Evolutionary conservation across 2,113 vertebrate species (phyloP).

Genomic region (Myotis brandtii): DNA sequence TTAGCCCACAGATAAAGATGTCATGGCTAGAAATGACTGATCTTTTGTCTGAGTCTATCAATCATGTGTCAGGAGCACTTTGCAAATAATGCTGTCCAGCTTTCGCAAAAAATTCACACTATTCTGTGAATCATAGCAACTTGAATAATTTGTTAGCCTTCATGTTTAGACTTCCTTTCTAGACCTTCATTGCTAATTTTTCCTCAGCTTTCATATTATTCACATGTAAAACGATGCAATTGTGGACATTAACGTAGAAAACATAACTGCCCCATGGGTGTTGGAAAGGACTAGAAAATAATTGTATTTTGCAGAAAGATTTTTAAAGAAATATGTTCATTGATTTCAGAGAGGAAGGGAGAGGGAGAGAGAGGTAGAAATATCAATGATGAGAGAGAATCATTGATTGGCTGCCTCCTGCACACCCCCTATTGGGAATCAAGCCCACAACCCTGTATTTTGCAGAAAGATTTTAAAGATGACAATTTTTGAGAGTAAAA

Average conservation of each 20-base stretch:
- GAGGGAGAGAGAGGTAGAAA: too few species aligned
- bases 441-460: background rate
- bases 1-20: background rate
- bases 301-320: slow-evolving; percentile 3
- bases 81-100: slow-evolving; percentile 5
- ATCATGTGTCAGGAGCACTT: background rate
- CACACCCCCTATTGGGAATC: too few species aligned
- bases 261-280: background rate
- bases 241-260: background rate
- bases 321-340: too few species aligned
- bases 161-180: background rate
- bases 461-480: background rate
- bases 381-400: too few species aligned
- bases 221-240: slow-evolving; percentile 22
- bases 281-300: slow-evolving; percentile 8
- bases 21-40: slow-evolving; percentile 27
- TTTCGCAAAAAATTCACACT: background rate
- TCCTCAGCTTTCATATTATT: background rate
- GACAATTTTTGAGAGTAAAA: background rate
- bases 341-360: too few species aligned
- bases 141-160: slow-evolving; percentile 2
- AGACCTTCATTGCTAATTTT: background rate
- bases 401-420: too few species aligned
- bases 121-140: background rate
- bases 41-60: slow-evolving; percentile 11